Percentiles rank a stretch among this genome's conserved stretches.
phyloP scores from a whole-genome alignment of 2,113 vertebrate genomes.

The Vulpes vulpes region DNA sequence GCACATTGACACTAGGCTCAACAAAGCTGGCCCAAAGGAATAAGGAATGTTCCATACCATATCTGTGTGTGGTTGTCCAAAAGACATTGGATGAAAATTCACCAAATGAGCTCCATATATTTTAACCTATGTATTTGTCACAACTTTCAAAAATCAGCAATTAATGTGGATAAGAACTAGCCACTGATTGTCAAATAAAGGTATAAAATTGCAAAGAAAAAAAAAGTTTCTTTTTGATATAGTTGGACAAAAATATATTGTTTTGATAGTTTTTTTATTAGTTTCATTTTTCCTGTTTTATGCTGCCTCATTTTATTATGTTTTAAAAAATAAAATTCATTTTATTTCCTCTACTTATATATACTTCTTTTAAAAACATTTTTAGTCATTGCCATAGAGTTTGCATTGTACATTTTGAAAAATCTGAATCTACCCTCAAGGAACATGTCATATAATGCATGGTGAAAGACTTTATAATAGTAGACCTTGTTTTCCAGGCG shows the following conservation, averaged over 20 bases:
- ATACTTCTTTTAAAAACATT: not conserved
- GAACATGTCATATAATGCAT: not conserved
- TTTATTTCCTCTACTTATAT: not conserved
- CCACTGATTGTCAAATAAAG: not conserved
- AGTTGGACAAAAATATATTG: not conserved
- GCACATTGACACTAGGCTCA: not conserved
- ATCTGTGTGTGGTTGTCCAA: not conserved
- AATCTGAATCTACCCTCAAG: not conserved
- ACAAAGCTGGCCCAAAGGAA: not conserved
- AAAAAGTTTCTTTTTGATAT: not conserved
- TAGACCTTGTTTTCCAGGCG: not conserved
- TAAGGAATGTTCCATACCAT: not conserved
- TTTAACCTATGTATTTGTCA: not conserved
- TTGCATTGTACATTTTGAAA: not conserved
- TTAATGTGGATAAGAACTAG: not conserved
- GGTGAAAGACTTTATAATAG: not conserved
- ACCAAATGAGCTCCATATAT: not conserved
- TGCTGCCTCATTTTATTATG: not conserved
- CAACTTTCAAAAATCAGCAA: not conserved
- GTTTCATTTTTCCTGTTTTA: not conserved
- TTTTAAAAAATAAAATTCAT: not conserved
- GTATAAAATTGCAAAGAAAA: not conserved
- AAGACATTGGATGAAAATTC: not conserved
- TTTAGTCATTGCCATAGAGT: not conserved
- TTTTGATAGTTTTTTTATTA: not conserved